Conservation (phyloP, 2,113 vertebrate genomes). For the Pimephales promelas region DNA sequence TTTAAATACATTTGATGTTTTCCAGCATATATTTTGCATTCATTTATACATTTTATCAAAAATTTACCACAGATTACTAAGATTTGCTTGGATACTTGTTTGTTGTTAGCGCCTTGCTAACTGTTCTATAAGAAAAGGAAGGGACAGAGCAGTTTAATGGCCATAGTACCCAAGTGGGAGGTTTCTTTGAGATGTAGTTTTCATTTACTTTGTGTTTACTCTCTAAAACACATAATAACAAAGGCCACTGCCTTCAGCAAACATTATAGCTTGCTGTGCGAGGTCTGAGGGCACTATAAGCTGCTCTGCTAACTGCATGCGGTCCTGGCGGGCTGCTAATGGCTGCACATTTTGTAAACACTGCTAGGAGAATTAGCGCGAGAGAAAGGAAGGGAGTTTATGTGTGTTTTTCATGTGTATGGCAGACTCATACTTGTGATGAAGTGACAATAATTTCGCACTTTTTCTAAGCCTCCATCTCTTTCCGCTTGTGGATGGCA, state of each 20-base stretch:
- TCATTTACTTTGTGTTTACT: slow-evolving; percentile 44
- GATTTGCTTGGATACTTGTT: neutral
- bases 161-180: slow-evolving; percentile 4
- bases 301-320: neutral
- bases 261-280: neutral
- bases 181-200: slow-evolving; percentile 17
- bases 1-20: neutral
- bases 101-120: neutral
- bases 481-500: neutral
- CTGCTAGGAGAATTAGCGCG: neutral
- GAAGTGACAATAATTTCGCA: slow-evolving; percentile 1
- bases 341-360: slow-evolving; percentile 13
- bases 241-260: slow-evolving; percentile 34
- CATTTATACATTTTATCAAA: neutral
- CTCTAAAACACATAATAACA: slow-evolving; percentile 34
- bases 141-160: neutral
- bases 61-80: neutral
- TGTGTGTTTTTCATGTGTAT: neutral
- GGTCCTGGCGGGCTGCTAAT: slow-evolving; percentile 36
- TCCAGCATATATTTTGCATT: neutral
- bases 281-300: slow-evolving; percentile 7
- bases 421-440: slow-evolving; percentile 1
- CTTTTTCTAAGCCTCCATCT: slow-evolving; percentile 6
- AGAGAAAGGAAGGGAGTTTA: neutral
- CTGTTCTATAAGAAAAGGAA: neutral